Evolutionary conservation across 2,797 vertebrate species (phyloP).

Genomic region (Notolepis coatsorum): DNA sequence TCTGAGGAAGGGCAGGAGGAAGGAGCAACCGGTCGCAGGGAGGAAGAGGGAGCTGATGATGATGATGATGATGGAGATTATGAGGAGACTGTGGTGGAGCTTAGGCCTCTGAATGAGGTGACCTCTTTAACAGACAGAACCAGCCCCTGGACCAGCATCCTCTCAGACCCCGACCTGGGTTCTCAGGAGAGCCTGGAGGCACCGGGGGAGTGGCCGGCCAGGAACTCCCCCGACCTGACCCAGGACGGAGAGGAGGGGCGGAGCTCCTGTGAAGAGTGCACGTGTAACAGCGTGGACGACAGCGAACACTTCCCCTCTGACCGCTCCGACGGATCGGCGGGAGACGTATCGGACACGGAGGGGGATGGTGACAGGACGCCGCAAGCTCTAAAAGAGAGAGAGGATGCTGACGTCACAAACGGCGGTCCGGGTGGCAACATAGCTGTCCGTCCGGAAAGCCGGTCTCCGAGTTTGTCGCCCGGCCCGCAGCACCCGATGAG

Average conservation of each 20-base stretch:
- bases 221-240: conserved; percentile 2
- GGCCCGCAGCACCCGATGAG: neutral
- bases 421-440: conserved; percentile 19
- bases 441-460: conserved; percentile 22
- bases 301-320: conserved; percentile 18
- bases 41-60: conserved; percentile 32
- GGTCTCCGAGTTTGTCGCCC: conserved; percentile 12
- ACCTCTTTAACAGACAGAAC: conserved; percentile 90
- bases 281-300: conserved; percentile 5
- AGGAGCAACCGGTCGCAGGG: conserved; percentile 11
- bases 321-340: conserved; percentile 35
- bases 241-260: conserved; percentile 16
- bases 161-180: conserved; percentile 82
- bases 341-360: conserved; percentile 39
- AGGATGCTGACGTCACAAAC: neutral
- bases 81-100: conserved; percentile 90
- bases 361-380: conserved; percentile 19
- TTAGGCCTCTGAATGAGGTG: conserved; percentile 90
- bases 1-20: conserved; percentile 48
- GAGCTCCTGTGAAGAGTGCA: neutral
- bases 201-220: conserved; percentile 18
- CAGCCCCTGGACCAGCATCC: conserved; percentile 93
- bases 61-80: conserved; percentile 83
- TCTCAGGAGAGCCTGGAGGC: conserved; percentile 60
- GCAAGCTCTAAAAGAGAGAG: neutral